Base-by-base conservation (phyloP, 2,797 vertebrate genomes). In the Iguana delicatissima region DNA sequence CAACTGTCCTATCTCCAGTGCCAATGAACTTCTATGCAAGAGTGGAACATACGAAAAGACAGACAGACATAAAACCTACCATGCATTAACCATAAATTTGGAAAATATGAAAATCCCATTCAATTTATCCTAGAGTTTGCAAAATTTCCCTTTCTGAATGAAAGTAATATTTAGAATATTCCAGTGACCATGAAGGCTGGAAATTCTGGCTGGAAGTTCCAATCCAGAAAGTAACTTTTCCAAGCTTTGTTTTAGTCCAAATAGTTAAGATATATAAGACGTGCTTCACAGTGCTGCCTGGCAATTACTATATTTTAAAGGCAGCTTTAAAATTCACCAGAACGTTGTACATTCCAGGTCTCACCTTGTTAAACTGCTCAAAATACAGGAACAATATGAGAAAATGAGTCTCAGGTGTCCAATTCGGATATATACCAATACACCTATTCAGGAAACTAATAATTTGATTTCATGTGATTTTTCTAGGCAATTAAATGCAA, bases 401-500 rank as follows among this genome's bases (percentile, higher is more conserved):
- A 79, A 79, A 67, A 24, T 50, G 10, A 46, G 12, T 29, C 32
- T 14, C 42, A 69, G 52, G 73, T 84, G 50, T 24, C 62, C 22
- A 69, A 35, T 20, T 26, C 35, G 13, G 20, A 50, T 20, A 14
- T n/a, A 80, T 72, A 9, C 12, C 6, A 18, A 77, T 77, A 69
- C 91, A 87, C 24, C 24, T 64, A 16, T 87, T 79, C 32, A 81
- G 88, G 86, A 87, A 12, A 57, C 2, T 42, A 52, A 6, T 57
- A 88, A 86, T 80, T 81, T 62, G 16, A 87, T 89, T 90, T 84
- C 35, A 87, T 89, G 4, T 18, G 6, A 18, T 52, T 26, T 55
- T 24, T 69, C 6, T 14, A 22, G 29, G 55, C 93, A 89, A 93
- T 93, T 91, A 87, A 89, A 91, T 57, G 35, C 0, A 0, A 93